phyloP scores from a whole-genome alignment of 2,113 vertebrate species.

The Numida meleagris region DNA sequence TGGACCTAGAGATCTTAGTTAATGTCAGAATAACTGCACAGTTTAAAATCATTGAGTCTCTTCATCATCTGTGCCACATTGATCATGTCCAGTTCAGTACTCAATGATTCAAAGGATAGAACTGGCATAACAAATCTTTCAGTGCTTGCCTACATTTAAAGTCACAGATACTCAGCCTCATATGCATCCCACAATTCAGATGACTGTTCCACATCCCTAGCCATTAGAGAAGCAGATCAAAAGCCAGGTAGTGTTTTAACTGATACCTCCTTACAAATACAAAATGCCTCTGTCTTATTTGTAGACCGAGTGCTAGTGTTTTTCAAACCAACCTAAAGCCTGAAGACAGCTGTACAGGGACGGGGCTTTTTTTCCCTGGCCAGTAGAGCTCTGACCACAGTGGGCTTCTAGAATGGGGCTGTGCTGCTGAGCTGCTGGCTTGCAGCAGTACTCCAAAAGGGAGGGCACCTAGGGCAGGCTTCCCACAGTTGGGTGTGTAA shows the following conservation, averaged over 20 bases:
- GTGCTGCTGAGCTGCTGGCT: background rate
- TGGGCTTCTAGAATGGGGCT: background rate
- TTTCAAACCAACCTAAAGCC: background rate
- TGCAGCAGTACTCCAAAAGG: background rate
- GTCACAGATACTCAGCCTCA: accelerated
- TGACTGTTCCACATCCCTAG: background rate
- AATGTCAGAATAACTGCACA: background rate
- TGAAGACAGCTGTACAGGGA: background rate
- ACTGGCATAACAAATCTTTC: background rate
- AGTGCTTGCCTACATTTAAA: background rate
- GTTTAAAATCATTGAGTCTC: background rate
- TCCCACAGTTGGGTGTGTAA: background rate
- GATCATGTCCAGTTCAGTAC: background rate
- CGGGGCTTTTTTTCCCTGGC: background rate
- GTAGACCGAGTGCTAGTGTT: accelerated
- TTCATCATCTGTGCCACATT: background rate
- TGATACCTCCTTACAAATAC: background rate
- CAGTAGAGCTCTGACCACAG: background rate
- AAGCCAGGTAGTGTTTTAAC: background rate
- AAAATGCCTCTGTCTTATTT: background rate
- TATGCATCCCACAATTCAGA: background rate
- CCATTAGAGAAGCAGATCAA: background rate
- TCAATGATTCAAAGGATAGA: background rate
- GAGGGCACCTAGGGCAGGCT: background rate
- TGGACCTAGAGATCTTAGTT: background rate